A percentile compares a stretch with the other conserved stretches of the same genome.
Conservation (phyloP, 35 echinoderm and acorn worm genomes). For the Acanthaster planci region DNA sequence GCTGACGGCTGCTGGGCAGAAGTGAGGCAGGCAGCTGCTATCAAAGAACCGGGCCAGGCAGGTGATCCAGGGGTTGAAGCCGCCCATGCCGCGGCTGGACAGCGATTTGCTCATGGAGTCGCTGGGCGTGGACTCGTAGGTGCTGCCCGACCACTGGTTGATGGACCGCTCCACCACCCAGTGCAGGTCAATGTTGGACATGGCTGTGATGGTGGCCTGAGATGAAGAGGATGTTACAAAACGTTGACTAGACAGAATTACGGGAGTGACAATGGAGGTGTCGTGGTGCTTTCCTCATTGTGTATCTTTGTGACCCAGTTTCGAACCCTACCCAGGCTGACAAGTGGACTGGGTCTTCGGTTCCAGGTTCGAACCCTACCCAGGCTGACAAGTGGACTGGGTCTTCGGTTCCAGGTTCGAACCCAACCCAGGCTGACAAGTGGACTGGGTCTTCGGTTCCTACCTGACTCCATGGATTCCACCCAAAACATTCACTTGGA, state of each 20-base stretch:
- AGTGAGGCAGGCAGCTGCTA: conserved; percentile 81
- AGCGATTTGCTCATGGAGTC: conserved; percentile 70
- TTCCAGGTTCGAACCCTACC: no score
- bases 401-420: no score
- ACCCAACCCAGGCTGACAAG: no score
- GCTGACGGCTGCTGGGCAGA: conserved; percentile 79
- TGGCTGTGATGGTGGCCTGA: conserved; percentile 86
- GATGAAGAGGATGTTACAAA: not conserved
- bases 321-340: no score
- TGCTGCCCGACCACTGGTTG: conserved; percentile 91
- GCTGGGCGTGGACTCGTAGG: conserved; percentile 86
- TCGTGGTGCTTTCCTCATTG: not conserved
- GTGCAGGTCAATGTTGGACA: conserved; percentile 82
- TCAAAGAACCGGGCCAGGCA: conserved; percentile 87
- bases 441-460: no score
- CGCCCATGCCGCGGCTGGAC: conserved; percentile 76
- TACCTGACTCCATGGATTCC: no score
- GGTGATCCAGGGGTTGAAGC: conserved; percentile 81
- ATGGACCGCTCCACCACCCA: conserved; percentile 97
- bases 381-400: no score
- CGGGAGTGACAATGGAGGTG: not conserved
- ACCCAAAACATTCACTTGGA: no score
- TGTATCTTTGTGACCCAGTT: not conserved
- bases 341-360: no score
- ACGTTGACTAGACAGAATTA: not conserved